Evolutionary conservation across 2,888 invertebrate species (phyloP), one percentile per base, ranked within the genome.

Genomic region (Reticulitermes lucifugus): DNA sequence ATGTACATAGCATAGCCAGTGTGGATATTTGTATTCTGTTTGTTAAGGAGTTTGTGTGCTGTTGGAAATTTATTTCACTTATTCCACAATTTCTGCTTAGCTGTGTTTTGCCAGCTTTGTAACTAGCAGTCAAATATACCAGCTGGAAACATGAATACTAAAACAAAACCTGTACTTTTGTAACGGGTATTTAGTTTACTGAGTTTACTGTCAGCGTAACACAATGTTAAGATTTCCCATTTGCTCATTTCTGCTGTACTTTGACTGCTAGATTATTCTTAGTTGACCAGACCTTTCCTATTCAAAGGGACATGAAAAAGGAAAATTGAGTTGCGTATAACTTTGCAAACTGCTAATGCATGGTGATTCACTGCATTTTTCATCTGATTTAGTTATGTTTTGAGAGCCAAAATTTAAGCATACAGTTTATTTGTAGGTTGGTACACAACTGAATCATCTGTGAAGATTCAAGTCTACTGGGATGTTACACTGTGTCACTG

Each of bases 301-400:
- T 25, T 70, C 18, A n/a, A 81, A 81, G 81, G 81, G 81, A 81
- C 81, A 14, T 81, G 81, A 81, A 65, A 29, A 65, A 81, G 70
- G 29, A 46, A 25, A 6, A 65, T 65, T 65, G 41, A 81, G n/a
- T 43, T 79, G 46, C 9, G 6, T 12, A 46, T 46, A 12, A 46
- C 12, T 46, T 79, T 46, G 60, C 80, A 81, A 70, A 81, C 70
- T 65, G 81, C 70, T 81, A 35, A 43, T 70, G 81, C 81, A 81
- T 81, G 81, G 81, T 81, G 70, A 79, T 75, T 79, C 77, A 79
- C 84, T 84, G 79, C 51, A 84, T 51, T 77, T 51, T 21, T 55
- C 43, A 83, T 51, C 6, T 29, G 29, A 70, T 84, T 79, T 71
- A 59, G 25, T 41, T 79, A 41, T 59, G 55, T 60, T 75, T 35